A percentile compares a stretch with the other conserved stretches of the same genome.
Evolutionary conservation across 2,888 invertebrate genomes (phyloP).

Genomic region (Hirtodrosophila cameraria): DNA sequence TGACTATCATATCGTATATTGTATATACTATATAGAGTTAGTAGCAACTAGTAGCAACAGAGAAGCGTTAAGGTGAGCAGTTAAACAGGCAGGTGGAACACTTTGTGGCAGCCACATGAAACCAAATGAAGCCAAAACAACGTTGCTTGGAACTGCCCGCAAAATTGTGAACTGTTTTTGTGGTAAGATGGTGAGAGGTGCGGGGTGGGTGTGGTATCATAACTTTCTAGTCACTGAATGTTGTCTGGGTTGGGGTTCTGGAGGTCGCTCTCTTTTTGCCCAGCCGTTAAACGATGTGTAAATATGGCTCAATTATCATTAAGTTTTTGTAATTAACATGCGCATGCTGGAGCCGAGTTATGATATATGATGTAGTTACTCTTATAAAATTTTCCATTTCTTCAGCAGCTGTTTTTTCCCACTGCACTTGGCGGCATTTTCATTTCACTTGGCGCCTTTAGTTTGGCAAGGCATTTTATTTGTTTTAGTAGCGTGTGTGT

Average conservation of each 20-base stretch:
- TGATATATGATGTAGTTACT: constrained; percentile 1
- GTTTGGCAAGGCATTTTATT: constrained; percentile 26
- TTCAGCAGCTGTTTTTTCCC: constrained; percentile 6
- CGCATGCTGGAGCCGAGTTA: constrained; percentile 57
- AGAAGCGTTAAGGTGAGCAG: constrained; percentile 34
- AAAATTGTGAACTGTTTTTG: constrained; percentile 18
- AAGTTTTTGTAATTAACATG: constrained; percentile 68
- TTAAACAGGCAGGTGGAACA: constrained; percentile 23
- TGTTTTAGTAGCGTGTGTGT: constrained; percentile 58
- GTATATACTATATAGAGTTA: constrained; percentile 28
- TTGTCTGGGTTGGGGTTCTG: constrained; percentile 7
- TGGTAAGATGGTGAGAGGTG: not conserved
- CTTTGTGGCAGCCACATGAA: constrained; percentile 20
- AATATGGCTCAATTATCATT: constrained; percentile 67
- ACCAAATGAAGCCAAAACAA: constrained; percentile 34
- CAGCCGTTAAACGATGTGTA: constrained; percentile 63
- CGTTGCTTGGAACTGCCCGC: constrained; percentile 60
- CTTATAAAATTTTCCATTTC: constrained; percentile 15
- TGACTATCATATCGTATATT: not conserved
- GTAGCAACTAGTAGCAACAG: constrained; percentile 49
- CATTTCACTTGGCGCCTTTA: constrained; percentile 38
- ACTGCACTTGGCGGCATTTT: constrained; percentile 38
- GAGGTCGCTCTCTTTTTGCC: constrained; percentile 20
- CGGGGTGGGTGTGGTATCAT: not conserved
- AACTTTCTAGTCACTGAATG: constrained; percentile 47